These are phyloP conservation scores for Drosophila aff. DNA, from an alignment of 1,140 invertebrate genomes.

Conservation along the genomic window DNA sequence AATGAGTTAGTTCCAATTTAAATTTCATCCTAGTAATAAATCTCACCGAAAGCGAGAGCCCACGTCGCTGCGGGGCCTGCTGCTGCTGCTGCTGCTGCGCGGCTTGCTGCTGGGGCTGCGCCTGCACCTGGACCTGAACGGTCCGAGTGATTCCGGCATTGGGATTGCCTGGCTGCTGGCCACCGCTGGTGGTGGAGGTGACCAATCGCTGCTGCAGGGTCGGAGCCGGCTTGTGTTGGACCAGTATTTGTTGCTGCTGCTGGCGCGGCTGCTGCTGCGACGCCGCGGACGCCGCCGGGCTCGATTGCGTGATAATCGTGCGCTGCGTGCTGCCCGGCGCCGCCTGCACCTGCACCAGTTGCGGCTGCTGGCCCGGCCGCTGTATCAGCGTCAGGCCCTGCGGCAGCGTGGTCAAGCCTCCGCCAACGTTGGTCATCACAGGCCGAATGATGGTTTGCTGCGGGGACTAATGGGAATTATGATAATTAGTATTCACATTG, in stretches of 20 bases:
- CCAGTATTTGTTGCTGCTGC: constrained; percentile 77
- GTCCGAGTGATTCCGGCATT: constrained; percentile 71
- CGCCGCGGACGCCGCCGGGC: constrained; percentile 53
- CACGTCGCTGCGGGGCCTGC: constrained; percentile 87
- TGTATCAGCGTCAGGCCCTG: constrained; percentile 84
- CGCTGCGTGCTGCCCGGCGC: constrained; percentile 66
- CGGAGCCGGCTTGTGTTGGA: constrained; percentile 82
- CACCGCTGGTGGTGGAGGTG: constrained; percentile 78
- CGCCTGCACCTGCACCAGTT: constrained; percentile 83
- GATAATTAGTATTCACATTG: not conserved
- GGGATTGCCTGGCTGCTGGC: constrained; percentile 46
- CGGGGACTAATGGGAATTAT: constrained; percentile 50
- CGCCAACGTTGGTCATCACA: constrained; percentile 73
- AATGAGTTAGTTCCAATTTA: not conserved
- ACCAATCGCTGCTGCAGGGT: constrained; percentile 81
- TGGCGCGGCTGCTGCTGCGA: constrained; percentile 72
- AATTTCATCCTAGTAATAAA: too few species aligned
- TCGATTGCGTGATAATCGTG: constrained; percentile 72
- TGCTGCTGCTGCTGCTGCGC: constrained; percentile 82
- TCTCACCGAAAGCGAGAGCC: constrained; percentile 92
- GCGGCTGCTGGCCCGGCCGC: constrained; percentile 82
- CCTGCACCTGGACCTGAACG: constrained; percentile 82
- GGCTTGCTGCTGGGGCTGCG: constrained; percentile 67
- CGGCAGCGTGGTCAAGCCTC: constrained; percentile 77
- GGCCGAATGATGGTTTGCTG: constrained; percentile 84